Conservation (phyloP, 2,113 vertebrate species). For the Craseonycteris thonglongyai region DNA sequence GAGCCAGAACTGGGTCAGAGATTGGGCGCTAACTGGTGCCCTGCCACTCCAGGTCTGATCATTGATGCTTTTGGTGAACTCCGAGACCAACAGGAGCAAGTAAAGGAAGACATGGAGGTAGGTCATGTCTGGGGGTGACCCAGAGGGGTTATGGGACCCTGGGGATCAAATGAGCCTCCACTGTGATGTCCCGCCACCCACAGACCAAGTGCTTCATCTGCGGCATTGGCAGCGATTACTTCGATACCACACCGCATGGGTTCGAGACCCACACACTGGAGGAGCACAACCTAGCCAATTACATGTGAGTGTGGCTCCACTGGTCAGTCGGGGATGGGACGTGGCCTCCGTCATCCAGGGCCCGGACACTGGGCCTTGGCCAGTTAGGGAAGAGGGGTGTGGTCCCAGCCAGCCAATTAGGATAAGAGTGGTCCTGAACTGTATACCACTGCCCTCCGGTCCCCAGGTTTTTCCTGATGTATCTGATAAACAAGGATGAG, state of each 20-base stretch:
- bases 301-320: slow-evolving; percentile 74
- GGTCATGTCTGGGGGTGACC: not conserved
- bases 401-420: not conserved
- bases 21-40: not conserved
- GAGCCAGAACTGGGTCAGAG: not conserved
- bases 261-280: slow-evolving; percentile 94
- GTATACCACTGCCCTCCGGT: not conserved
- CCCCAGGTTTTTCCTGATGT: slow-evolving; percentile 95
- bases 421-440: not conserved
- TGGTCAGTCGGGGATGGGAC: not conserved
- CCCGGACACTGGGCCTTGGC: fast-evolving
- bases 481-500: slow-evolving; percentile 95
- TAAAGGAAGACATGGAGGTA: slow-evolving; percentile 97
- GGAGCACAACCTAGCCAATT: slow-evolving; percentile 92
- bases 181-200: not conserved
- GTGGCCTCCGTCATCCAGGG: not conserved
- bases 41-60: slow-evolving; percentile 83
- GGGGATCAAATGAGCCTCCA: not conserved
- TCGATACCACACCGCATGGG: slow-evolving; percentile 92
- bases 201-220: slow-evolving; percentile 97
- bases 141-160: not conserved
- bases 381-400: not conserved
- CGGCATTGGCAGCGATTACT: slow-evolving; percentile 94
- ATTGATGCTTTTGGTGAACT: slow-evolving; percentile 93
- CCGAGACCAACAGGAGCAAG: slow-evolving; percentile 93